These are phyloP conservation scores for Agrochola circellaris DNA, from an alignment of 2,888 invertebrate species.

Conservation along the genomic window DNA sequence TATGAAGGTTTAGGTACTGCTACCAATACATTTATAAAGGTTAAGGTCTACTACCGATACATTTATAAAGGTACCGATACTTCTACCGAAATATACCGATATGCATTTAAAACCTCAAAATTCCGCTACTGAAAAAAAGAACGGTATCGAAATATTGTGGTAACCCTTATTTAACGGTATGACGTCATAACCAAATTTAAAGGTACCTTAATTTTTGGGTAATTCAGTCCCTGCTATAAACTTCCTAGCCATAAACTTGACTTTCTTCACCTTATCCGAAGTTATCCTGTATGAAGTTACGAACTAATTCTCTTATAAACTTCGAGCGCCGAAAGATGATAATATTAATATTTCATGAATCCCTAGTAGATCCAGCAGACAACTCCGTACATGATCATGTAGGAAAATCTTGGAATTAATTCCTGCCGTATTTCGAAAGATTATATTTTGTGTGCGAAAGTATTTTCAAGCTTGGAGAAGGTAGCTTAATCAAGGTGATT, in stretches of 20 bases:
- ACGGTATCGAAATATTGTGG: too few species aligned
- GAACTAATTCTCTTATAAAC: constrained; percentile 59
- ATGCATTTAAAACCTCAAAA: too few species aligned
- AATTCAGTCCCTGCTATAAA: too few species aligned
- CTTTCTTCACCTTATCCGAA: constrained; percentile 17
- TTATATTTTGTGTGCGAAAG: constrained; percentile 16
- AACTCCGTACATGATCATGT: constrained; percentile 34
- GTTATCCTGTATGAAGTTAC: constrained; percentile 43
- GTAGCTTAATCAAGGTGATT: constrained; percentile 33
- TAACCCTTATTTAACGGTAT: too few species aligned
- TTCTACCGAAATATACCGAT: too few species aligned
- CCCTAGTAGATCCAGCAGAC: constrained; percentile 27
- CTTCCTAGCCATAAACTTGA: constrained; percentile 11
- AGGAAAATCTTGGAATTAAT: constrained; percentile 52
- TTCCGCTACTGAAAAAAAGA: too few species aligned
- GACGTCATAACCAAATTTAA: too few species aligned
- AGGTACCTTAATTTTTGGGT: too few species aligned
- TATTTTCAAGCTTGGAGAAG: constrained; percentile 10
- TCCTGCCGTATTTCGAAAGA: constrained; percentile 37
- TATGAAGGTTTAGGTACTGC: too few species aligned
- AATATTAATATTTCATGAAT: constrained; percentile 64
- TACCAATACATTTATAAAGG: too few species aligned
- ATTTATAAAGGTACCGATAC: too few species aligned
- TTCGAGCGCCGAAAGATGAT: constrained; percentile 40
- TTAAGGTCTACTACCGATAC: too few species aligned